These are phyloP conservation scores for Atethmia centrago DNA, from an alignment of 2,888 invertebrate species.

Conservation along the genomic window DNA sequence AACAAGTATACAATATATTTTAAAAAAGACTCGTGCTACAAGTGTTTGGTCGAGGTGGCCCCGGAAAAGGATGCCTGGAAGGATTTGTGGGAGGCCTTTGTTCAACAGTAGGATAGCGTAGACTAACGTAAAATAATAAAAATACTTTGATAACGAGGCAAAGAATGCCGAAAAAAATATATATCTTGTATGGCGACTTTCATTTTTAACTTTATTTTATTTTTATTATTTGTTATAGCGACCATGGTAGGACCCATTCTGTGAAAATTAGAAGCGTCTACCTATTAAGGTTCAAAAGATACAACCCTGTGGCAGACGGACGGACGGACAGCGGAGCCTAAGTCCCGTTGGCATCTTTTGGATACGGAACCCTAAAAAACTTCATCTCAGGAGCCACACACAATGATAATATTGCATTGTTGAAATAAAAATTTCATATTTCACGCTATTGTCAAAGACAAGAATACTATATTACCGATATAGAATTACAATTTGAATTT, in stretches of 20 bases:
- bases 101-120: too few species aligned
- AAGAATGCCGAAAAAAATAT: too few species aligned
- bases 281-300: background rate
- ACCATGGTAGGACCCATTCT: background rate
- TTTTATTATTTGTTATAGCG: background rate
- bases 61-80: too few species aligned
- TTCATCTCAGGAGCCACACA: slow-evolving; percentile 79
- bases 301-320: background rate
- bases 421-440: slow-evolving; percentile 84
- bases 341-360: background rate
- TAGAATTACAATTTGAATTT: slow-evolving; percentile 87
- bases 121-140: too few species aligned
- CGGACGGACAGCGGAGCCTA: background rate
- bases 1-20: too few species aligned
- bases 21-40: too few species aligned
- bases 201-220: background rate
- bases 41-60: too few species aligned
- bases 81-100: too few species aligned
- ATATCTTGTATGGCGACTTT: background rate
- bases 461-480: slow-evolving; percentile 79
- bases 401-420: slow-evolving; percentile 86
- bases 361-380: slow-evolving; percentile 50
- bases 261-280: background rate
- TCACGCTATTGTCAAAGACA: slow-evolving; percentile 80
- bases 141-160: too few species aligned